Conservation (phyloP, 2,888 invertebrate genomes). For the Sinodicranocentrus sp. region DNA sequence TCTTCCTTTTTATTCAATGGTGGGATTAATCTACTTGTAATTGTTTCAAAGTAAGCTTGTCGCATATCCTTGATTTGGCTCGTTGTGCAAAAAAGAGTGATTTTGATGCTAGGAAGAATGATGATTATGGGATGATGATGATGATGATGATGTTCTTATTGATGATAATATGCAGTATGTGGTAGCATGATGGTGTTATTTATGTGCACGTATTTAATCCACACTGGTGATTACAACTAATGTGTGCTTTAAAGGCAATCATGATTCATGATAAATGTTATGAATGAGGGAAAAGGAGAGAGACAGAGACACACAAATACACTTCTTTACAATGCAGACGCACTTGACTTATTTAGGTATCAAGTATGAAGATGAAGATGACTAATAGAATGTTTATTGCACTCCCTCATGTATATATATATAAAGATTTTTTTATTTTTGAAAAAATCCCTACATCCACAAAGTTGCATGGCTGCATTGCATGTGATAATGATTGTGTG, state of each 20-base stretch:
- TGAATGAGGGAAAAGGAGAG: not conserved
- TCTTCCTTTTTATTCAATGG: too few species aligned
- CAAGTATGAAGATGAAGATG: too few species aligned
- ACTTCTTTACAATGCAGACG: slow-evolving; percentile 3
- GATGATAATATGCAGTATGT: too few species aligned
- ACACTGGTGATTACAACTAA: slow-evolving; percentile 14
- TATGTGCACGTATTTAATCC: not conserved
- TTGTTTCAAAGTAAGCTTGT: slow-evolving; percentile 1
- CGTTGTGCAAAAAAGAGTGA: slow-evolving; percentile 25
- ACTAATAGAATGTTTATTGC: too few species aligned
- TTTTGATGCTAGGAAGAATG: not conserved
- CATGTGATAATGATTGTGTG: slow-evolving; percentile 5
- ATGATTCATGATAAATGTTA: slow-evolving; percentile 8
- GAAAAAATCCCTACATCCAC: too few species aligned
- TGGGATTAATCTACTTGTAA: too few species aligned
- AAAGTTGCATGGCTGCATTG: slow-evolving; percentile 1
- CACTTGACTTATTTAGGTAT: too few species aligned
- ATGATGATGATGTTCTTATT: slow-evolving; percentile 20
- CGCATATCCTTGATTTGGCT: slow-evolving; percentile 48
- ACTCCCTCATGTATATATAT: too few species aligned
- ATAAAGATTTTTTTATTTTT: too few species aligned
- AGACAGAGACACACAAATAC: slow-evolving; percentile 1
- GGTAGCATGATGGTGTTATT: slow-evolving; percentile 1
- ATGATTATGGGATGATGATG: slow-evolving; percentile 24
- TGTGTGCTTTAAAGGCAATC: slow-evolving; percentile 21